A percentile compares a stretch with the other conserved stretches of the same genome.
These are phyloP conservation scores for Euphonia xanthogaster DNA, from an alignment of 2,797 vertebrate species.

Conservation along the genomic window DNA sequence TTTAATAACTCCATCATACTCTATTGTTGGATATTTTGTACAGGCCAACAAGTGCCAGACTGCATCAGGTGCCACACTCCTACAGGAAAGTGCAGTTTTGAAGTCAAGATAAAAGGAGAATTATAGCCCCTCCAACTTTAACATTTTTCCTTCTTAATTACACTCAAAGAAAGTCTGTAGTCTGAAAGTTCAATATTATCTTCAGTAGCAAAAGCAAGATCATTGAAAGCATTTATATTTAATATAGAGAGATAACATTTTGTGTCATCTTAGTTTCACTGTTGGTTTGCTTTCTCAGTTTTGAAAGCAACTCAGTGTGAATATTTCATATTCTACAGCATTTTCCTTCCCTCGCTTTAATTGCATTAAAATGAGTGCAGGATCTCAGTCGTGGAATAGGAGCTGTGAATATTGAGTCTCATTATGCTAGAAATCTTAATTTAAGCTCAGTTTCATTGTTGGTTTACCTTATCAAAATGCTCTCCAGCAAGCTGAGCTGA, in stretches of 20 bases:
- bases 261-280: background rate
- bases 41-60: background rate
- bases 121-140: background rate
- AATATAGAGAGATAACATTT: background rate
- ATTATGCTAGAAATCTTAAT: slow-evolving; percentile 52
- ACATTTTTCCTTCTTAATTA: background rate
- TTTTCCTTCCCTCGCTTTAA: background rate
- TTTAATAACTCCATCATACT: background rate
- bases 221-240: background rate
- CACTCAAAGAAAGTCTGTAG: accelerated
- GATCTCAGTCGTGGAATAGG: background rate
- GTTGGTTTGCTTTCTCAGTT: background rate
- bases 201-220: background rate
- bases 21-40: background rate
- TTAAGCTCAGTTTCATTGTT: slow-evolving; percentile 44
- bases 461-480: slow-evolving; percentile 36
- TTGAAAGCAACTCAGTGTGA: background rate
- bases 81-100: background rate
- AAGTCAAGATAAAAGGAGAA: background rate
- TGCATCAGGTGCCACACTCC: background rate
- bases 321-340: background rate
- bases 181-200: background rate
- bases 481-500: slow-evolving; percentile 49
- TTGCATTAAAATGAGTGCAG: background rate
- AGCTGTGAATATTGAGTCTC: background rate